Evolutionary conservation across 2,888 invertebrate genomes (phyloP).

Genomic region (Monopis laevigella): DNA sequence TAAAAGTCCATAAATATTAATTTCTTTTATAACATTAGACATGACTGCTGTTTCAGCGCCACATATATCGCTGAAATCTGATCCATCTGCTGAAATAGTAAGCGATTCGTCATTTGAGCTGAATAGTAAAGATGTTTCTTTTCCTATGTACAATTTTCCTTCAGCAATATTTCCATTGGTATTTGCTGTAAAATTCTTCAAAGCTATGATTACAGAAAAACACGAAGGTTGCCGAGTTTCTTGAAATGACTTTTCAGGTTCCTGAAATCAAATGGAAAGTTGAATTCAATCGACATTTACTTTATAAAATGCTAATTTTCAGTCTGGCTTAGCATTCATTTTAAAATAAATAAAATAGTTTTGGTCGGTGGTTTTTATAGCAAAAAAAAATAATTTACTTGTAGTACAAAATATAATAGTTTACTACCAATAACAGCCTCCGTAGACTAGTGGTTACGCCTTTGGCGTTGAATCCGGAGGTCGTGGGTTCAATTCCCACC

Average conservation of each 20-base stretch:
- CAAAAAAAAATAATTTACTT: no score
- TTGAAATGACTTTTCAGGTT: conserved; percentile 32
- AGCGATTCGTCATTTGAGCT: conserved; percentile 30
- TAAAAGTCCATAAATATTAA: conserved; percentile 44
- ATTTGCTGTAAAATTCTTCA: conserved; percentile 21
- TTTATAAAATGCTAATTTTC: no score
- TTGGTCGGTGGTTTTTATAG: no score
- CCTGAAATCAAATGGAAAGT: conserved; percentile 39
- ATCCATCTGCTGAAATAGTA: conserved; percentile 28
- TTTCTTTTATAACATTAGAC: conserved; percentile 27
- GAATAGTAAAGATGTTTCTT: conserved; percentile 31
- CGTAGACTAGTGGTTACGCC: no score
- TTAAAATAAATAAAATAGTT: no score
- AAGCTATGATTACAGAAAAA: conserved; percentile 37
- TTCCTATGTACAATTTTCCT: conserved; percentile 36
- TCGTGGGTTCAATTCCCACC: no score
- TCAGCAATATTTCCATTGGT: conserved; percentile 26
- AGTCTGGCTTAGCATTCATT: no score
- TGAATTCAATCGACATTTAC: no score
- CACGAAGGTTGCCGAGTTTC: conserved; percentile 34
- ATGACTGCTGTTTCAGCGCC: conserved; percentile 23
- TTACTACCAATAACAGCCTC: no score
- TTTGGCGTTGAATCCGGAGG: no score
- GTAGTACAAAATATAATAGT: no score
- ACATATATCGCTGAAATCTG: conserved; percentile 33